Percentiles rank a stretch among this genome's conserved stretches.
Conservation (phyloP, 2,113 vertebrate genomes). For the Aramus guarauna region DNA sequence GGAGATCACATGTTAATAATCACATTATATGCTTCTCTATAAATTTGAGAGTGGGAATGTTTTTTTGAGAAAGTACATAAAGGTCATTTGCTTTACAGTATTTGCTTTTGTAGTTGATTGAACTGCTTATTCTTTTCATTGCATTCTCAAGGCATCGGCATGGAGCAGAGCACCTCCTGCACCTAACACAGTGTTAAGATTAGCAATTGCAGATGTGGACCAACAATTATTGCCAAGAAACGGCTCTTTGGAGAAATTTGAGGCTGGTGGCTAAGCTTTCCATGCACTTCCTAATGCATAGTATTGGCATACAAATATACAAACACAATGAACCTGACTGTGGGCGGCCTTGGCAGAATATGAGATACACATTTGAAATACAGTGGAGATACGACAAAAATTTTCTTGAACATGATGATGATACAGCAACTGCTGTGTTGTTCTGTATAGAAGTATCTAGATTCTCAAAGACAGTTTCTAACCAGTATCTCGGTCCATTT, state of each 20-base stretch:
- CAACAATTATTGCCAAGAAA: not conserved
- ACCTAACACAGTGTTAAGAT: not conserved
- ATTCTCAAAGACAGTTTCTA: not conserved
- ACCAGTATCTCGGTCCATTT: not conserved
- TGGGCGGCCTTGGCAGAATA: not conserved
- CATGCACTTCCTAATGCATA: not conserved
- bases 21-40: not conserved
- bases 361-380: not conserved
- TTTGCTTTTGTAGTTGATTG: not conserved
- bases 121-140: not conserved
- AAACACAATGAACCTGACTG: accelerated
- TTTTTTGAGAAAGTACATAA: not conserved
- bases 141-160: not conserved
- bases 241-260: not conserved
- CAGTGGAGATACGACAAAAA: not conserved
- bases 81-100: not conserved
- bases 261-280: not conserved
- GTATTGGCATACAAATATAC: not conserved
- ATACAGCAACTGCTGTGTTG: not conserved
- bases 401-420: not conserved
- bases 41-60: not conserved
- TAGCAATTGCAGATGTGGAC: not conserved
- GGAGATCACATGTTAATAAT: not conserved
- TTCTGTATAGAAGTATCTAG: not conserved
- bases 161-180: not conserved